These are phyloP conservation scores for Leuciscus waleckii DNA, from an alignment of 2,797 vertebrate species.

Conservation along the genomic window DNA sequence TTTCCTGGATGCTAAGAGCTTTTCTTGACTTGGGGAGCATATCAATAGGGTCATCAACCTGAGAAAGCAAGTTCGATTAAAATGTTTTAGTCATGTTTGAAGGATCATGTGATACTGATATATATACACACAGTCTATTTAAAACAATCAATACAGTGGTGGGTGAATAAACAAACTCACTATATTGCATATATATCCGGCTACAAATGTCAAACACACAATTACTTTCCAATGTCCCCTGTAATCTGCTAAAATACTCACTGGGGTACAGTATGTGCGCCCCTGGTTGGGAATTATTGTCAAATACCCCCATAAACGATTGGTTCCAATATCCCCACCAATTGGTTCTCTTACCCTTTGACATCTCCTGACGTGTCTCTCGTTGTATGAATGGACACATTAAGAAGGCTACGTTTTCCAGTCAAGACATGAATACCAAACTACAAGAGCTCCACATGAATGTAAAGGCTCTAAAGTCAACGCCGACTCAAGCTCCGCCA, in stretches of 20 bases:
- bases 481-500: constrained; percentile 37
- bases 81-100: neutral
- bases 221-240: neutral
- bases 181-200: neutral
- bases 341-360: constrained; percentile 9
- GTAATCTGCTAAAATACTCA: neutral
- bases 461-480: constrained; percentile 7
- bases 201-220: neutral
- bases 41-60: constrained; percentile 92
- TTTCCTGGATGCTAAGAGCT: constrained; percentile 96
- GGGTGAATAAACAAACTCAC: neutral
- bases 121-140: neutral
- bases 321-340: too few species aligned
- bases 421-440: neutral
- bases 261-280: neutral
- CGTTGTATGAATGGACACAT: neutral
- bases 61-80: constrained; percentile 27
- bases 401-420: neutral
- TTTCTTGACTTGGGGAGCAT: constrained; percentile 99
- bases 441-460: constrained; percentile 8
- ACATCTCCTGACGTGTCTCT: neutral
- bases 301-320: neutral
- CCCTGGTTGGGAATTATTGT: neutral
- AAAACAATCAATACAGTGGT: neutral
- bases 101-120: neutral